A percentile compares a stretch with the other conserved stretches of the same genome.
Conservation (phyloP, 2,113 vertebrate genomes). For the Actinemys pallida region DNA sequence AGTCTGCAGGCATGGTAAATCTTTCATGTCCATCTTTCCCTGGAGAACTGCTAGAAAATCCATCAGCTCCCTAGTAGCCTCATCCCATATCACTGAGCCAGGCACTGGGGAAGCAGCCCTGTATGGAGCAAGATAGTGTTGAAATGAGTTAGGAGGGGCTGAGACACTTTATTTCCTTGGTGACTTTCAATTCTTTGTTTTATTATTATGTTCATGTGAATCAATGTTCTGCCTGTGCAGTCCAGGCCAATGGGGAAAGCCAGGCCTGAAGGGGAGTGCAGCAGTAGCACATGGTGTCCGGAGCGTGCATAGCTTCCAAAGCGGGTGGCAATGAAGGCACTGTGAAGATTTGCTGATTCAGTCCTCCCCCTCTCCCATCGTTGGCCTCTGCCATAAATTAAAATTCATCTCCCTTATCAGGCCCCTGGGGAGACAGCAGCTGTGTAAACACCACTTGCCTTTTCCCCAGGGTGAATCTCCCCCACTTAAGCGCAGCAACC, state of each 20-base stretch:
- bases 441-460: neutral
- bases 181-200: neutral
- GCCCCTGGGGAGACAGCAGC: neutral
- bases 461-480: neutral
- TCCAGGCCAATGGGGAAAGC: neutral
- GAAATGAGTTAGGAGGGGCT: neutral
- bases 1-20: no score
- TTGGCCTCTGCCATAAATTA: accelerated
- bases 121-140: accelerated
- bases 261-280: neutral
- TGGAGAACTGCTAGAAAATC: neutral
- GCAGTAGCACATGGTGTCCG: neutral
- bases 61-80: neutral
- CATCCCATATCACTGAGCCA: neutral
- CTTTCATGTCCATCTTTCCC: conserved; percentile 1
- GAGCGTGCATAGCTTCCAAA: neutral
- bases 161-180: neutral
- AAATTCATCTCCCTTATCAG: neutral
- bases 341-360: neutral
- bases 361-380: neutral
- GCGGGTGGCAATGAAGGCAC: neutral
- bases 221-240: neutral
- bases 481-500: neutral
- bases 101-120: neutral
- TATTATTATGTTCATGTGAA: neutral